Percentiles rank a stretch among this genome's conserved stretches.
Conservation (phyloP, 1,140 invertebrate species). For the Bombus picipes region DNA sequence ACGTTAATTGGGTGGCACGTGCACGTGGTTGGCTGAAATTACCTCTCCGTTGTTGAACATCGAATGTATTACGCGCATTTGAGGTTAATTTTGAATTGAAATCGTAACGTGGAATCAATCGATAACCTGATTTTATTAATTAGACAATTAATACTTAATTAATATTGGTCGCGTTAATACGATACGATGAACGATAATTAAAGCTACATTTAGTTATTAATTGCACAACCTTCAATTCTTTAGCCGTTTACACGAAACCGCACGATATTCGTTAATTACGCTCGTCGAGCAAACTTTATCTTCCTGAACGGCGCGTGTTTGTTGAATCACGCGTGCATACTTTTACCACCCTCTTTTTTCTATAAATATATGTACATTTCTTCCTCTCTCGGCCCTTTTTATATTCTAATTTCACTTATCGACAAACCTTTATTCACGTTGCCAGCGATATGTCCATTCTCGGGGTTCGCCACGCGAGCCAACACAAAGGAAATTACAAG, state of each 20-base stretch:
- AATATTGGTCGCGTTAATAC: background rate
- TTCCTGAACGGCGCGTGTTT: background rate
- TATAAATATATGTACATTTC: background rate
- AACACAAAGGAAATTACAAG: conserved; percentile 6
- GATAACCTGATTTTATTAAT: conserved; percentile 14
- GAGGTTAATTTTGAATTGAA: no score
- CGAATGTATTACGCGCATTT: background rate
- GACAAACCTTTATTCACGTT: conserved; percentile 4
- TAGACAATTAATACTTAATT: background rate
- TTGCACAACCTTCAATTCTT: background rate
- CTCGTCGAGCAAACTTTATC: conserved; percentile 2
- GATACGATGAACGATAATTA: no score
- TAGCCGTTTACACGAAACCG: background rate
- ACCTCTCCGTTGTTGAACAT: background rate
- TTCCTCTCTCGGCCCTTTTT: background rate
- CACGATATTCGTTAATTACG: conserved; percentile 17
- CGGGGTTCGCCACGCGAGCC: background rate
- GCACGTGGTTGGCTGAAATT: background rate
- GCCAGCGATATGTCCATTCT: background rate
- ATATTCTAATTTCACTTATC: conserved; percentile 3
- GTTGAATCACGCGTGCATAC: background rate
- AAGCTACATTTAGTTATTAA: background rate
- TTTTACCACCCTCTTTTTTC: background rate
- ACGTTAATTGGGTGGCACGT: background rate
- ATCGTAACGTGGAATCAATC: background rate